Conservation (phyloP, 2,888 invertebrate genomes). For the Plebejus melissa region DNA sequence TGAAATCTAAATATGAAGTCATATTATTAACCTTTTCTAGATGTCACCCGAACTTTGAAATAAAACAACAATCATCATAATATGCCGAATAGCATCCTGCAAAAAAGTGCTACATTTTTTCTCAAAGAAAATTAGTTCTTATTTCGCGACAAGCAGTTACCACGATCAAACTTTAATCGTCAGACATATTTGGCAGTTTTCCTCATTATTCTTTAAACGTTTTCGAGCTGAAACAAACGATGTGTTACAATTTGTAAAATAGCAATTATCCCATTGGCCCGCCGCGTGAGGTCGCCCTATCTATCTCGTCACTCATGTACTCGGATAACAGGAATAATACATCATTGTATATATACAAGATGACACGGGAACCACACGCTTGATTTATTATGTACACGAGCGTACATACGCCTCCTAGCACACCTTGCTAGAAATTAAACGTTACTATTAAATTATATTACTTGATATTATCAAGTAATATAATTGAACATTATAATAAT, state of each 20-base stretch:
- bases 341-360: conserved; percentile 38
- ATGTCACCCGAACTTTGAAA: neutral
- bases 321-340: conserved; percentile 39
- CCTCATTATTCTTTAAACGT: neutral
- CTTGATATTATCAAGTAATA: neutral
- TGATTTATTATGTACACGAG: conserved; percentile 40
- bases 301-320: conserved; percentile 36
- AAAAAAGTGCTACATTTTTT: neutral
- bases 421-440: conserved; percentile 24
- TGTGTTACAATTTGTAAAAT: conserved; percentile 5
- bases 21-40: neutral
- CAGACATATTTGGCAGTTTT: neutral
- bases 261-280: conserved; percentile 31
- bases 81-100: neutral
- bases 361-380: conserved; percentile 43
- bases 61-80: no score
- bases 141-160: neutral
- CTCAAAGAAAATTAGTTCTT: neutral
- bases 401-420: conserved; percentile 25
- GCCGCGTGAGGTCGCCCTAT: conserved; percentile 32
- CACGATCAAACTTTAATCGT: neutral
- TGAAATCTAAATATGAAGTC: neutral
- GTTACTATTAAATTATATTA: conserved; percentile 21
- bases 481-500: conserved; percentile 2
- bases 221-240: neutral